Percentiles rank a stretch among this genome's conserved stretches.
Evolutionary conservation across 2,797 vertebrate species (phyloP).

Genomic region (Limnodromus scolopaceus): DNA sequence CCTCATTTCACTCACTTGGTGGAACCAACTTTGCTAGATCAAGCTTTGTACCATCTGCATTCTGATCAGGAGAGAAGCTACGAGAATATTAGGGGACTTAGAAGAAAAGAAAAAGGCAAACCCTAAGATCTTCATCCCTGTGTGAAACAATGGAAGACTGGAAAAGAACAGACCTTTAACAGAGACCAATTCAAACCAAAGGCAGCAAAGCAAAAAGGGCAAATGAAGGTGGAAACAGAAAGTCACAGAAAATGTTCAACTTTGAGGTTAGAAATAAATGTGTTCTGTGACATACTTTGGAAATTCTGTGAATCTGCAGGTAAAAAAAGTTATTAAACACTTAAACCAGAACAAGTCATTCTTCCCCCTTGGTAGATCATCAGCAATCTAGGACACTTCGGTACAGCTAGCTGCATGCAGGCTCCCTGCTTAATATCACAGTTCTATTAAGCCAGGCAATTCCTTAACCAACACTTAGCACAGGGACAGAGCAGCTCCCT

Average conservation of each 20-base stretch:
- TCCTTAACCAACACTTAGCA: not conserved
- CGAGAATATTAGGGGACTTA: not conserved
- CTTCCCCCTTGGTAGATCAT: not conserved
- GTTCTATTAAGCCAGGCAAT: not conserved
- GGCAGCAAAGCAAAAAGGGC: not conserved
- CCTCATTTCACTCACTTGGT: not conserved
- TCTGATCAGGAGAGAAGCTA: not conserved
- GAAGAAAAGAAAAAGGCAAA: not conserved
- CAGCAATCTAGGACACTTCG: not conserved
- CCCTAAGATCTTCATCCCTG: not conserved
- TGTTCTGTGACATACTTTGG: constrained; percentile 21
- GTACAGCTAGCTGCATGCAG: not conserved
- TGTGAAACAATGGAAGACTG: not conserved
- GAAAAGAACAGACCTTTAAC: not conserved
- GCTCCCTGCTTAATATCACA: not conserved
- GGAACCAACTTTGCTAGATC: not conserved
- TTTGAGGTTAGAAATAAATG: constrained; percentile 31
- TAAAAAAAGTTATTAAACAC: constrained; percentile 32
- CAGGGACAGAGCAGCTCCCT: not conserved
- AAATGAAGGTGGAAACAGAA: constrained; percentile 25
- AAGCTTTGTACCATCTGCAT: not conserved
- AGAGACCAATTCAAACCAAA: not conserved
- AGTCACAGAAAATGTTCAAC: not conserved
- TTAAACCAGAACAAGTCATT: constrained; percentile 4
- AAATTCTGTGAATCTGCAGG: constrained; percentile 10